Conservation (phyloP, 2,797 vertebrate species). For the Uromys caudimaculatus region DNA sequence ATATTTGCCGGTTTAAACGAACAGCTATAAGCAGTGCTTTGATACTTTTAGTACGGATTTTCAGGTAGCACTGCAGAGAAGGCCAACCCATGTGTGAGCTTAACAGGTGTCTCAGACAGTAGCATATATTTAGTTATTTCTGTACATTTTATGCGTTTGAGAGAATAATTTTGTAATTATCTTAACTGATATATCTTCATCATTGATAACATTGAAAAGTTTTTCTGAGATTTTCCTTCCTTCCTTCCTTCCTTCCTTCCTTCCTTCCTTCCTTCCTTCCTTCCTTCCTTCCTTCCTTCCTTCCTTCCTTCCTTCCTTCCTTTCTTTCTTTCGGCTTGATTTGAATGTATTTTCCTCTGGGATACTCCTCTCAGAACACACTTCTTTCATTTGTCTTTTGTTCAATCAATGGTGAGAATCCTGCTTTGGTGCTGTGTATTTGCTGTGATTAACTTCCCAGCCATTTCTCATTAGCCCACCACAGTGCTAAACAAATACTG, state of each 20-base stretch:
- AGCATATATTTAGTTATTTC: neutral
- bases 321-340: neutral
- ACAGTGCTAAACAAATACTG: neutral
- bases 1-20: slow-evolving; percentile 21
- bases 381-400: neutral
- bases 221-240: slow-evolving; percentile 13
- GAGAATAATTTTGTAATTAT: neutral
- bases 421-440: neutral
- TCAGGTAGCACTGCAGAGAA: neutral
- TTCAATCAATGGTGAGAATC: neutral
- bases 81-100: neutral
- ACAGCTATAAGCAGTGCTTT: neutral
- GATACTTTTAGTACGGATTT: neutral
- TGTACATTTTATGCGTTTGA: neutral
- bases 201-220: slow-evolving; percentile 16
- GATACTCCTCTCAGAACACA: neutral
- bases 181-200: neutral
- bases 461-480: neutral
- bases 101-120: neutral
- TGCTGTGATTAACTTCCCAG: neutral
- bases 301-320: fast-evolving
- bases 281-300: neutral
- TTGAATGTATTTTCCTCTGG: neutral
- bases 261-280: neutral
- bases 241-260: too few species aligned